phyloP scores from a whole-genome alignment of 1,140 invertebrate genomes.

The Euura saliciscinereae region DNA sequence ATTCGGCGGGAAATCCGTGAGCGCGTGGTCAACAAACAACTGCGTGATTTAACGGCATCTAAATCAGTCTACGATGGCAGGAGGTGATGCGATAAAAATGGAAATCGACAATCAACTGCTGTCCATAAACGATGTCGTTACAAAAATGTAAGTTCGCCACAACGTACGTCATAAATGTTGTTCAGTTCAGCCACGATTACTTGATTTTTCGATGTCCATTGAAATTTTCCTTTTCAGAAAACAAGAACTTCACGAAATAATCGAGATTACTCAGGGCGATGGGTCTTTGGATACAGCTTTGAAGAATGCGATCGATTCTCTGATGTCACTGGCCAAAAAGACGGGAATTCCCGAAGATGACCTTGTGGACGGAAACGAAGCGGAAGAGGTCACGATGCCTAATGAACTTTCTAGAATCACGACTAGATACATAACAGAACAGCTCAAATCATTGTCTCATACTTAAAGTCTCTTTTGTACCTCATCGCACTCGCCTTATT shows the following conservation, averaged over 20 bases:
- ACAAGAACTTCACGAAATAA: constrained; percentile 38
- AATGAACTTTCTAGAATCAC: constrained; percentile 10
- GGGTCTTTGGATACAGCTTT: constrained; percentile 33
- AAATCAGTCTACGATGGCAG: neutral
- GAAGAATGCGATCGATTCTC: constrained; percentile 31
- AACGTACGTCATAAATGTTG: neutral
- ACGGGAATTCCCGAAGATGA: constrained; percentile 24
- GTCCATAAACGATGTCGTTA: constrained; percentile 31
- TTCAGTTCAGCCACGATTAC: constrained; percentile 10
- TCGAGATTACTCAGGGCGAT: constrained; percentile 34
- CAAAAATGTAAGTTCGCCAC: constrained; percentile 37
- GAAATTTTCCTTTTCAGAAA: constrained; percentile 29
- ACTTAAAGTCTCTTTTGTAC: no score
- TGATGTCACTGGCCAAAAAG: constrained; percentile 22
- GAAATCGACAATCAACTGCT: constrained; percentile 31
- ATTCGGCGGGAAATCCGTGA: neutral
- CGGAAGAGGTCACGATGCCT: constrained; percentile 13
- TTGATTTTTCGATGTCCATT: neutral
- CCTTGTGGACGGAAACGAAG: neutral
- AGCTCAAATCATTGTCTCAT: constrained; percentile 11
- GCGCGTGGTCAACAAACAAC: no score
- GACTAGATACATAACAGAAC: constrained; percentile 11
- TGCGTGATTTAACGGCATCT: no score
- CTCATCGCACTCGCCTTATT: no score
- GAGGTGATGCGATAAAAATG: constrained; percentile 13